Evolutionary conservation across 2,113 vertebrate genomes (phyloP).

Genomic region (Asarcornis scutulata): DNA sequence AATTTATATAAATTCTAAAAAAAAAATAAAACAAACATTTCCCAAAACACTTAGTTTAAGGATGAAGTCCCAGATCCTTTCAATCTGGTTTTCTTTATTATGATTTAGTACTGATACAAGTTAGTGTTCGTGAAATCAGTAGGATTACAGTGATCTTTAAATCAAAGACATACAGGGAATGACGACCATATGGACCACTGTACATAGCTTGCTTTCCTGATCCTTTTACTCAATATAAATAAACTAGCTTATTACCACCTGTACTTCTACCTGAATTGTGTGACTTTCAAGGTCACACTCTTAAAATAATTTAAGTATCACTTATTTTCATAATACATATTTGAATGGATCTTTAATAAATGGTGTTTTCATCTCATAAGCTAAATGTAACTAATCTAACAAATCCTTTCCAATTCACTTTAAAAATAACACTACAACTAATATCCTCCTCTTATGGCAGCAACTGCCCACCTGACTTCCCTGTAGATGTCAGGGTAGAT

Average conservation of each 20-base stretch:
- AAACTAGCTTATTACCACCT: background rate
- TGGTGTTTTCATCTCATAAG: rapidly evolving
- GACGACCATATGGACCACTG: rapidly evolving
- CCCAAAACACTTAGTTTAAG: background rate
- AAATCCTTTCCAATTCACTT: background rate
- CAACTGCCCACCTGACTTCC: background rate
- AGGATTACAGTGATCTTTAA: background rate
- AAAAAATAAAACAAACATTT: background rate
- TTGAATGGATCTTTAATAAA: background rate
- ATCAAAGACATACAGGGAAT: background rate
- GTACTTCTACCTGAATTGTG: background rate
- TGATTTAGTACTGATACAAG: background rate
- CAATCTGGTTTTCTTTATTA: background rate
- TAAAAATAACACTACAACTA: background rate
- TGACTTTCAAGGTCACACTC: background rate
- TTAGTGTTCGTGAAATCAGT: background rate
- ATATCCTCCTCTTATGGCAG: background rate
- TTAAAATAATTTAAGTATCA: background rate
- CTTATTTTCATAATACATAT: background rate
- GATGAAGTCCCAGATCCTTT: background rate
- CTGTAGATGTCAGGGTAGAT: rapidly evolving
- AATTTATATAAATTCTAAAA: background rate
- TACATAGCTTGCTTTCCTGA: background rate
- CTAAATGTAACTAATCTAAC: background rate
- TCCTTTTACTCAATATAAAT: background rate